Conservation (phyloP, 1,140 invertebrate species). For the Venustaconcha ellipsiformis region DNA sequence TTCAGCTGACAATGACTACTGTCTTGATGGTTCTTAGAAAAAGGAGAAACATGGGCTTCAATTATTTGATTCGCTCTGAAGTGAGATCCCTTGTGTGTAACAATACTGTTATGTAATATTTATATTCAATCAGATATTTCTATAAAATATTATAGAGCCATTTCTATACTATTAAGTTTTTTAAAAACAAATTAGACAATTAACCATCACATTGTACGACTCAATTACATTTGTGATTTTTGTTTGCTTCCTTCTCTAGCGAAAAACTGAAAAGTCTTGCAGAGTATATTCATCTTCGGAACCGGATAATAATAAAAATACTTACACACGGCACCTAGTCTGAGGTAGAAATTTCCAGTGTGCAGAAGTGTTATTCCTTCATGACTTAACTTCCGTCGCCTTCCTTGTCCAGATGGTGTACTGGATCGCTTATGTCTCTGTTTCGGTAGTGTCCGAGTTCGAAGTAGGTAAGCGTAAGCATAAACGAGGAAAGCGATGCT, state of each 20-base stretch:
- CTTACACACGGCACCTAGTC: constrained; percentile 95
- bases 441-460: constrained; percentile 17
- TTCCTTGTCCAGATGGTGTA: constrained; percentile 16
- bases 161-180: too few relatives aligned
- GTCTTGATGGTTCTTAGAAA: too few relatives aligned
- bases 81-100: too few relatives aligned
- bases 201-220: too few relatives aligned
- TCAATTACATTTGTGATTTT: background rate
- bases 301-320: constrained; percentile 5
- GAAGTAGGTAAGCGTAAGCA: constrained; percentile 94
- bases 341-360: constrained; percentile 92
- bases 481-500: constrained; percentile 96
- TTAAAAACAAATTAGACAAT: too few relatives aligned
- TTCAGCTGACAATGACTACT: too few relatives aligned
- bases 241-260: background rate
- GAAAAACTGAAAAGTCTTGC: background rate
- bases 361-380: constrained; percentile 33
- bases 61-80: too few relatives aligned
- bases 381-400: constrained; percentile 8
- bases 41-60: too few relatives aligned
- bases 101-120: too few relatives aligned
- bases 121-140: too few relatives aligned
- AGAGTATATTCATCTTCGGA: background rate
- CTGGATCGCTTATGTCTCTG: constrained; percentile 18
- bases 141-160: too few relatives aligned